phyloP scores from a whole-genome alignment of 2,888 invertebrate species.

The Sphinx pinastri region DNA sequence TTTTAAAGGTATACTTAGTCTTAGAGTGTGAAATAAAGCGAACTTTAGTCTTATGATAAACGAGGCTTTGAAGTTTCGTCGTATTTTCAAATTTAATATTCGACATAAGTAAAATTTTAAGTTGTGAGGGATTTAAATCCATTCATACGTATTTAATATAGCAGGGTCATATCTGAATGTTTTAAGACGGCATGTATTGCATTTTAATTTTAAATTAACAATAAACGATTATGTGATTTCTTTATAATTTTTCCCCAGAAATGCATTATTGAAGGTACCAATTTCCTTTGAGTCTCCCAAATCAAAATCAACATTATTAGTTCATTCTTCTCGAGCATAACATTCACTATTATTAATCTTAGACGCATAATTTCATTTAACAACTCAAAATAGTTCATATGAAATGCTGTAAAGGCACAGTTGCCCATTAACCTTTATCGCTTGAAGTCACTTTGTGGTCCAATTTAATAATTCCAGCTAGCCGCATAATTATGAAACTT shows the following conservation, averaged over 20 bases:
- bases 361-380: background rate
- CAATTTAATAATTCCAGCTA: background rate
- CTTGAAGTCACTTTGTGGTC: conserved; percentile 1
- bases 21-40: background rate
- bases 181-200: too few relatives aligned
- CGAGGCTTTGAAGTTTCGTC: background rate
- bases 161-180: too few relatives aligned
- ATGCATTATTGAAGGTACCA: too few relatives aligned
- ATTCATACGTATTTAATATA: too few relatives aligned
- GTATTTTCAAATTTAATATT: background rate
- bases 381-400: background rate
- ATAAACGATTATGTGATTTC: too few relatives aligned
- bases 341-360: too few relatives aligned
- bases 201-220: too few relatives aligned
- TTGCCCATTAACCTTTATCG: background rate
- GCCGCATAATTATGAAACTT: background rate
- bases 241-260: too few relatives aligned
- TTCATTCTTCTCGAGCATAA: too few relatives aligned
- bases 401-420: background rate
- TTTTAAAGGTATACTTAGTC: background rate
- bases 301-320: too few relatives aligned
- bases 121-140: too few relatives aligned
- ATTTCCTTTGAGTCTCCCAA: too few relatives aligned
- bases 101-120: background rate
- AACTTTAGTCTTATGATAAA: conserved; percentile 5